These are phyloP conservation scores for Siderastrea radians DNA, from an alignment of 92 coral and sea anemone species.

Conservation along the genomic window DNA sequence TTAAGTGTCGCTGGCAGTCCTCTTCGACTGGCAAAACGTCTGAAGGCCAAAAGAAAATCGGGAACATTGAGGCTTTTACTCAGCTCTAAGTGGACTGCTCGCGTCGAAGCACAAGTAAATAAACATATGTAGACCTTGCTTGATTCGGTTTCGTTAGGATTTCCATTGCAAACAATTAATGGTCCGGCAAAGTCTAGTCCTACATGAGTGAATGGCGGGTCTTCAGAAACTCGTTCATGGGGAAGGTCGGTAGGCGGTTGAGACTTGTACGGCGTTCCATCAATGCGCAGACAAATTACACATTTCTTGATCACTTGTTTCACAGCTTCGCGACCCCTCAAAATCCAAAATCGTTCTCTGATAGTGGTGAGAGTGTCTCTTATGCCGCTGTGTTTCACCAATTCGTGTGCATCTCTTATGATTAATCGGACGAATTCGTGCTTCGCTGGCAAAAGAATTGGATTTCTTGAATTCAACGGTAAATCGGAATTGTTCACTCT, in stretches of 20 bases:
- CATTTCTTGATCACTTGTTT: constrained; percentile 53
- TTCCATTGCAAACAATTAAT: not conserved
- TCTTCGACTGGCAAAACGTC: constrained; percentile 38
- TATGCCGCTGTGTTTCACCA: constrained; percentile 62
- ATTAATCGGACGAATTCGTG: constrained; percentile 52
- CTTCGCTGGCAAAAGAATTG: constrained; percentile 55
- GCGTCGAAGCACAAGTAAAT: no score
- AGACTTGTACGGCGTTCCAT: constrained; percentile 49
- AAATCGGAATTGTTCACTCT: constrained; percentile 60
- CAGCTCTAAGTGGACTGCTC: constrained; percentile 45
- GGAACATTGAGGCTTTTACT: constrained; percentile 22
- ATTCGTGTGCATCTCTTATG: constrained; percentile 47
- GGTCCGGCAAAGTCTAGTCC: constrained; percentile 54
- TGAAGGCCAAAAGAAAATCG: constrained; percentile 29
- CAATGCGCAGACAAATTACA: constrained; percentile 49
- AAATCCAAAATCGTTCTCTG: constrained; percentile 68
- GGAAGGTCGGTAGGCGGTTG: constrained; percentile 43
- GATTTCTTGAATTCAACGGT: constrained; percentile 42
- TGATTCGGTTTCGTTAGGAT: not conserved
- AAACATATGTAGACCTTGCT: constrained; percentile 41
- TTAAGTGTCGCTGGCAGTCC: constrained; percentile 49
- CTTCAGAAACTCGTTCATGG: constrained; percentile 2
- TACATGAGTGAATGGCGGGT: no score
- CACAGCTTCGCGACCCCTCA: constrained; percentile 72
- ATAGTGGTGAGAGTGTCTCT: constrained; percentile 73